Percentiles rank a stretch among this genome's conserved stretches.
phyloP scores from a whole-genome alignment of 1,140 invertebrate species.

The Drosophila melanica region DNA sequence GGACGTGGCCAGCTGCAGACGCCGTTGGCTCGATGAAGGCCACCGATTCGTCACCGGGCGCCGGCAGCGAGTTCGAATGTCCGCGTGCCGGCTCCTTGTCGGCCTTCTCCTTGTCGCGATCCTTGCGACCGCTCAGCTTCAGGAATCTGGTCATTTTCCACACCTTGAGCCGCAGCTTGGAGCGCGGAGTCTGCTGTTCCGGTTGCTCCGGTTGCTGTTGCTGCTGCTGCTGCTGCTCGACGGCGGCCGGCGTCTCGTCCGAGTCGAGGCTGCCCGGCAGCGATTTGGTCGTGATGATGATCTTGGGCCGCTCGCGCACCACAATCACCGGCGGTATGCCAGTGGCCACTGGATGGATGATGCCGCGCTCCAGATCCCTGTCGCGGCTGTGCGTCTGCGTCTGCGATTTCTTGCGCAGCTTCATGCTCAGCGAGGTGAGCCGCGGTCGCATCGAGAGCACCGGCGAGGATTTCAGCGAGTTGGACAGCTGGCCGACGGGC shows the following conservation, averaged over 20 bases:
- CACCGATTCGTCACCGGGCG: conserved; percentile 52
- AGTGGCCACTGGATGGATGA: conserved; percentile 59
- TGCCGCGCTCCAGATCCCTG: conserved; percentile 70
- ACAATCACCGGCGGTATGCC: conserved; percentile 73
- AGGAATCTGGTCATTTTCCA: conserved; percentile 88
- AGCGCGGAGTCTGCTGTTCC: conserved; percentile 62
- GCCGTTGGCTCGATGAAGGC: conserved; percentile 63
- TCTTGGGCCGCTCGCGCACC: conserved; percentile 84
- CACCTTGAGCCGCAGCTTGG: conserved; percentile 86
- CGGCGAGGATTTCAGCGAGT: conserved; percentile 81
- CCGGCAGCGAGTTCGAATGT: conserved; percentile 17
- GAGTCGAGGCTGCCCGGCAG: conserved; percentile 91
- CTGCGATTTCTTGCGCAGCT: conserved; percentile 80
- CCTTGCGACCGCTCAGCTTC: conserved; percentile 62
- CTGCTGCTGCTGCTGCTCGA: conserved; percentile 45
- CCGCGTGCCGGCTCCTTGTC: conserved; percentile 27
- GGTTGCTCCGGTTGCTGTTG: conserved; percentile 39
- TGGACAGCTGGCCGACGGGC: conserved; percentile 78
- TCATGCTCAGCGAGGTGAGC: conserved; percentile 80
- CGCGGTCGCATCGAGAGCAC: conserved; percentile 81
- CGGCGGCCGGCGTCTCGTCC: conserved; percentile 86
- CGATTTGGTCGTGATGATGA: conserved; percentile 87
- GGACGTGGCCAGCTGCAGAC: neutral
- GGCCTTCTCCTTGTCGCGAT: conserved; percentile 28
- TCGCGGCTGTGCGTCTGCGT: conserved; percentile 48